These are phyloP conservation scores for Zaprionus vittiger DNA, from an alignment of 1,140 invertebrate species.

Conservation along the genomic window DNA sequence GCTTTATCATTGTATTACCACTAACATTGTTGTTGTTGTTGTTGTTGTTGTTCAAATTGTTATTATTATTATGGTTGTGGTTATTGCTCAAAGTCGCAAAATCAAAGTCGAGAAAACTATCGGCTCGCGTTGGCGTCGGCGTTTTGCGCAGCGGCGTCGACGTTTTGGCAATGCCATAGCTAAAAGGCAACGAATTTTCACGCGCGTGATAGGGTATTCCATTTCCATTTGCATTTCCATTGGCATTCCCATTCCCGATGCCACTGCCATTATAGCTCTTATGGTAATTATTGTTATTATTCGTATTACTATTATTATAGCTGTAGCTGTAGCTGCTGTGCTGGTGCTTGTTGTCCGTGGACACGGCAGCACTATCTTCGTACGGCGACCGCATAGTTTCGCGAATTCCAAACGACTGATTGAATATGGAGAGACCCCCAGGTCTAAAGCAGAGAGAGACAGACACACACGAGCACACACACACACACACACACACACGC, in stretches of 20 bases:
- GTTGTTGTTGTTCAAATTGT: slow-evolving; percentile 13
- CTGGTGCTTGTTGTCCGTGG: slow-evolving; percentile 70
- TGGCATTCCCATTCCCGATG: slow-evolving; percentile 62
- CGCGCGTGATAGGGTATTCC: slow-evolving; percentile 91
- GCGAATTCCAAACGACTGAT: slow-evolving; percentile 81
- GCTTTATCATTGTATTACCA: slow-evolving; percentile 70
- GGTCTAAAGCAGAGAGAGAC: slow-evolving; percentile 38
- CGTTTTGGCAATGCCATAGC: slow-evolving; percentile 87
- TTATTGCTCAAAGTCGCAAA: slow-evolving; percentile 28
- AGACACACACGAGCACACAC: slow-evolving; percentile 2
- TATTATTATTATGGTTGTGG: background rate
- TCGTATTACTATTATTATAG: slow-evolving; percentile 21
- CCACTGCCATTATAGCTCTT: slow-evolving; percentile 78
- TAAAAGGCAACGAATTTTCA: slow-evolving; percentile 91
- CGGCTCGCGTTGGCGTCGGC: slow-evolving; percentile 65
- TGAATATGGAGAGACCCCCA: slow-evolving; percentile 58
- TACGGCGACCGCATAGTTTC: slow-evolving; percentile 79
- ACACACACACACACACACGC: background rate
- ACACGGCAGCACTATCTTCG: slow-evolving; percentile 67
- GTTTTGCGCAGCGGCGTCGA: slow-evolving; percentile 76
- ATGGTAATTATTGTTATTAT: slow-evolving; percentile 48
- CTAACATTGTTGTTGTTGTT: slow-evolving; percentile 46
- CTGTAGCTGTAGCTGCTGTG: slow-evolving; percentile 46
- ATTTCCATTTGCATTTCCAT: slow-evolving; percentile 59
- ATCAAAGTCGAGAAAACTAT: slow-evolving; percentile 72